Evolutionary conservation across 2,888 invertebrate genomes (phyloP).

Genomic region (Metacarcinus magister): DNA sequence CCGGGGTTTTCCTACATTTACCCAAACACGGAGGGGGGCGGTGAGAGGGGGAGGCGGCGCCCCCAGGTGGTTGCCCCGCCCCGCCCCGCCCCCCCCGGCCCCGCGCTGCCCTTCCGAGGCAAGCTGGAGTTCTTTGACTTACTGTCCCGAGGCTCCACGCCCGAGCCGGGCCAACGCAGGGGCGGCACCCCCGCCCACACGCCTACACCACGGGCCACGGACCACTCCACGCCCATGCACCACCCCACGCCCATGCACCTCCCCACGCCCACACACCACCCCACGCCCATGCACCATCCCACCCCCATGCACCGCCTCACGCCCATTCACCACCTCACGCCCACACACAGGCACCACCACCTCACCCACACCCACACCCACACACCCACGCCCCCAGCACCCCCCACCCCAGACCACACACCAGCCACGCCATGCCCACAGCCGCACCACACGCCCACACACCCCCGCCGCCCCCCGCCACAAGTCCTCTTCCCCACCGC

Average conservation of each 20-base stretch:
- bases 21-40: conserved; percentile 65
- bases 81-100: not conserved
- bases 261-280: too few relatives aligned
- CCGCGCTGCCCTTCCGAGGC: conserved; percentile 71
- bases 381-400: not conserved
- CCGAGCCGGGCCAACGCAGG: conserved; percentile 45
- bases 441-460: not conserved
- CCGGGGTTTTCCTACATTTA: conserved; percentile 76
- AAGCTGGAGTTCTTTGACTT: conserved; percentile 73
- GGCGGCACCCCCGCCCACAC: not conserved
- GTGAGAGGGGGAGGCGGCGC: conserved; percentile 55
- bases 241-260: too few relatives aligned
- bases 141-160: conserved; percentile 69
- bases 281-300: not conserved
- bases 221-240: not conserved
- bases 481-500: not conserved
- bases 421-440: not conserved
- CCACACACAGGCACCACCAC: not conserved
- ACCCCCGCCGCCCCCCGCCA: not conserved
- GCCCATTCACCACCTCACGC: too few relatives aligned
- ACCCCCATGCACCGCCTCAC: not conserved
- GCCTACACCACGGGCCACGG: not conserved
- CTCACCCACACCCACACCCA: not conserved
- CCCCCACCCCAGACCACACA: not conserved
- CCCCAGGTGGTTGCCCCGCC: conserved; percentile 46